A percentile compares a stretch with the other conserved stretches of the same genome.
phyloP scores from a whole-genome alignment of 1,140 invertebrate species.

The Drosophila paulistorum region DNA sequence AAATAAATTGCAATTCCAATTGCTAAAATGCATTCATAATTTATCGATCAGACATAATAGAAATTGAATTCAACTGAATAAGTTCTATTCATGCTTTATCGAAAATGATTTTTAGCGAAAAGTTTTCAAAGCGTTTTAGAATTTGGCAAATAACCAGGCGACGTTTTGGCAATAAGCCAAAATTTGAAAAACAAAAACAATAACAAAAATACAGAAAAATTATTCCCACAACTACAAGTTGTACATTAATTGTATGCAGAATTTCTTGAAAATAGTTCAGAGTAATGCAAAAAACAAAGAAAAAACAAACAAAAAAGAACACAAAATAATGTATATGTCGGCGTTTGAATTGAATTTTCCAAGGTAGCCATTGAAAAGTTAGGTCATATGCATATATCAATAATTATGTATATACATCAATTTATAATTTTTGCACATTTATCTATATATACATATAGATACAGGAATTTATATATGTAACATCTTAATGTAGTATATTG shows the following conservation, averaged over 20 bases:
- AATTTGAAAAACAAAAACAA: slow-evolving; percentile 39
- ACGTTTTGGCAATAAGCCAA: slow-evolving; percentile 60
- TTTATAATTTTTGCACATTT: slow-evolving; percentile 27
- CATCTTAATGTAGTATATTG: slow-evolving; percentile 23
- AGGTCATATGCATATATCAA: neutral
- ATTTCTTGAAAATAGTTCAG: slow-evolving; percentile 56
- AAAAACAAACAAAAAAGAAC: slow-evolving; percentile 19
- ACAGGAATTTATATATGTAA: slow-evolving; percentile 25
- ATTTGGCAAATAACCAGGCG: slow-evolving; percentile 68
- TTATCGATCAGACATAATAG: slow-evolving; percentile 73
- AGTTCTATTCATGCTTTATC: slow-evolving; percentile 45
- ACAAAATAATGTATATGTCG: slow-evolving; percentile 39
- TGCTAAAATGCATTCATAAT: slow-evolving; percentile 51
- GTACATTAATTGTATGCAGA: slow-evolving; percentile 58
- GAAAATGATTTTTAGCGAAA: slow-evolving; percentile 66
- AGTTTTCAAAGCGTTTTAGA: slow-evolving; percentile 58
- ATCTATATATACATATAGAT: slow-evolving; percentile 15
- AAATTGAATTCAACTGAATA: slow-evolving; percentile 54
- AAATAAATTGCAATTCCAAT: slow-evolving; percentile 5
- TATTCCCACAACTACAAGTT: slow-evolving; percentile 47
- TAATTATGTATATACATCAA: slow-evolving; percentile 32
- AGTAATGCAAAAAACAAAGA: slow-evolving; percentile 30
- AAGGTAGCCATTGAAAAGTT: slow-evolving; percentile 26
- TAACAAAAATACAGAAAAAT: slow-evolving; percentile 18
- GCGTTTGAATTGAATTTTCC: slow-evolving; percentile 30